phyloP scores from a whole-genome alignment of 2,888 invertebrate genomes.

The Hoplodrina blanda region DNA sequence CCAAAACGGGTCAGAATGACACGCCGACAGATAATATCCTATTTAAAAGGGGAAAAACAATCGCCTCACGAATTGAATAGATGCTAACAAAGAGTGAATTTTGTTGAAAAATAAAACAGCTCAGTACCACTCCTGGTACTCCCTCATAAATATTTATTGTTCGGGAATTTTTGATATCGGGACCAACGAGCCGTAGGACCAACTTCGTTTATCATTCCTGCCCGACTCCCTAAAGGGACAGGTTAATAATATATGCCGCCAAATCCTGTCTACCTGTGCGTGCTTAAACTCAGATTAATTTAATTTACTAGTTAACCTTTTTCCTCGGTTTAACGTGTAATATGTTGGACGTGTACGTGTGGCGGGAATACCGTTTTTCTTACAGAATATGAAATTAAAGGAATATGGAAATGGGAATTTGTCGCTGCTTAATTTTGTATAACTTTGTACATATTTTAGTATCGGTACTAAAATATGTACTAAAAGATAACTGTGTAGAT shows the following conservation, averaged over 20 bases:
- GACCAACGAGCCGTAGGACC: conserved; percentile 9
- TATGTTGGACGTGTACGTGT: conserved; percentile 24
- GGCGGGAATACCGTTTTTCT: conserved; percentile 2
- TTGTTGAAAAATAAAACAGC: conserved; percentile 52
- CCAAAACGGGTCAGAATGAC: conserved; percentile 38
- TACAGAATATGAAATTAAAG: conserved; percentile 25
- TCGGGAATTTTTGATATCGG: conserved; percentile 65
- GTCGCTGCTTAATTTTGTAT: no score
- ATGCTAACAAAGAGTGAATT: conserved; percentile 45
- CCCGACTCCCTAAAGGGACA: conserved; percentile 28
- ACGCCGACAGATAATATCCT: conserved; percentile 52
- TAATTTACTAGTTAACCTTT: conserved; percentile 28
- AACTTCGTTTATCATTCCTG: conserved; percentile 55
- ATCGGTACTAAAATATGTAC: no score
- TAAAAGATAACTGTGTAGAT: no score
- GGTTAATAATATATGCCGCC: conserved; percentile 46
- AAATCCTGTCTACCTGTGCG: conserved; percentile 44
- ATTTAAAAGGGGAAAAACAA: conserved; percentile 58
- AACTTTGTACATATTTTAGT: no score
- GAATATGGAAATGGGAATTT: not conserved
- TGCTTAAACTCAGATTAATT: conserved; percentile 54
- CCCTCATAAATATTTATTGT: conserved; percentile 71
- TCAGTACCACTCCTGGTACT: conserved; percentile 15
- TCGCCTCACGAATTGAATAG: conserved; percentile 50
- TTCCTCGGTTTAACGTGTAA: conserved; percentile 17